Evolutionary conservation across 2,113 vertebrate genomes (phyloP).

Genomic region (Thalassarche chlororhynchos): DNA sequence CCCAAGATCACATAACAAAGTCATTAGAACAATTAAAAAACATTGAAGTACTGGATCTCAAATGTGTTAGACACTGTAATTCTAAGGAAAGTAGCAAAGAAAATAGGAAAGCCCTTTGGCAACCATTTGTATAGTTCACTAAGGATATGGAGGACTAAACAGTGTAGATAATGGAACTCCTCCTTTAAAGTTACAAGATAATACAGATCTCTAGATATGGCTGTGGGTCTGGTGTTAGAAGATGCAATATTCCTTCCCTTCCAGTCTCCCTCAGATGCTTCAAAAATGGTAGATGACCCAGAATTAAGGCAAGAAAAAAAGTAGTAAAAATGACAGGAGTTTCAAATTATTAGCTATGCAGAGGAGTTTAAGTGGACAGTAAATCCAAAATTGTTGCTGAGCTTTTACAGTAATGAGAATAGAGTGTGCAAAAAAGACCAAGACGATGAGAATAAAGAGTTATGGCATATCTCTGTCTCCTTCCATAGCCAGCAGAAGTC

Average conservation of each 20-base stretch:
- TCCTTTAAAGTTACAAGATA: background rate
- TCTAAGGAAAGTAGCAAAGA: background rate
- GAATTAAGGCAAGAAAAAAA: background rate
- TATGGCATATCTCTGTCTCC: background rate
- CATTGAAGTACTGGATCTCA: background rate
- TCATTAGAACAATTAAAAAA: background rate
- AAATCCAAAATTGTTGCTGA: background rate
- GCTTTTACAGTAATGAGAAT: background rate
- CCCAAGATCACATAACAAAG: background rate
- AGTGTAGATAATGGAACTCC: background rate
- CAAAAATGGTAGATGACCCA: background rate
- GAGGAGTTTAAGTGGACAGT: background rate
- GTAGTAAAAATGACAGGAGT: background rate
- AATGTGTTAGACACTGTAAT: background rate
- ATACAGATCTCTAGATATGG: background rate
- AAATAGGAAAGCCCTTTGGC: background rate
- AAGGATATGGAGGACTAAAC: background rate
- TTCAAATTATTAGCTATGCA: background rate
- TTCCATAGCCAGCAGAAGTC: background rate
- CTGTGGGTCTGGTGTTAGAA: background rate
- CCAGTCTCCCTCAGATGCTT: background rate
- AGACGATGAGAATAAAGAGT: background rate
- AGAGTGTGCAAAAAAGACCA: background rate
- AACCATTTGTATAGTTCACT: background rate
- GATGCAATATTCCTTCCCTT: background rate